phyloP scores from a whole-genome alignment of 2,113 vertebrate species.

The Clarias macrocephalus region DNA sequence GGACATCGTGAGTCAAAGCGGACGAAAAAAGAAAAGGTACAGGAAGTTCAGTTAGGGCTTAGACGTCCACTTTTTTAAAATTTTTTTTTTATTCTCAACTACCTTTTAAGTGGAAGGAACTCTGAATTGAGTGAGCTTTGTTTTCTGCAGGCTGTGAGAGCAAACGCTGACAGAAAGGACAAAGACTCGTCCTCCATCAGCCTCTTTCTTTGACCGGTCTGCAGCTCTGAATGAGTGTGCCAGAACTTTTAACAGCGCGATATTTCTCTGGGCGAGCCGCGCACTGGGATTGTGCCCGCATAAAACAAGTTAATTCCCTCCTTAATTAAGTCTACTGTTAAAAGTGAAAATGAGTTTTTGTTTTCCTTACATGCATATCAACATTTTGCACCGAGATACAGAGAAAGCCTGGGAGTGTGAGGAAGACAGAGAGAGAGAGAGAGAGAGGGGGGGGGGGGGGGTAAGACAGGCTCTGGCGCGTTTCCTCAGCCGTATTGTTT shows the following conservation, averaged over 20 bases:
- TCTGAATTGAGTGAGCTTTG: conserved; percentile 21
- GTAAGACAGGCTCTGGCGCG: conserved; percentile 30
- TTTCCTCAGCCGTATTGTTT: conserved; percentile 37
- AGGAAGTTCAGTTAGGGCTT: conserved; percentile 8
- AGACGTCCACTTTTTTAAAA: neutral
- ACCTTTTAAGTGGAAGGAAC: conserved; percentile 10
- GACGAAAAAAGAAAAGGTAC: neutral
- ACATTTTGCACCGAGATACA: conserved; percentile 49
- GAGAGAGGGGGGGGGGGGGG: neutral
- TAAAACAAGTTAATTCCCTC: conserved; percentile 61
- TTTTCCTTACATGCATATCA: conserved; percentile 61
- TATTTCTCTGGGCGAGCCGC: neutral
- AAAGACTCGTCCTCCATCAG: conserved; percentile 3
- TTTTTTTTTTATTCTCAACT: neutral
- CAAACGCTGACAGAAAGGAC: conserved; percentile 26
- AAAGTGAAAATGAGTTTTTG: conserved; percentile 67
- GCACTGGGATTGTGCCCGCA: neutral
- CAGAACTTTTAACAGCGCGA: conserved; percentile 12
- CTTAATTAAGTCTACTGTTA: conserved; percentile 63
- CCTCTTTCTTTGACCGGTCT: neutral
- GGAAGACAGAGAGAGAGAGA: neutral
- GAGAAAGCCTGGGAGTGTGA: conserved; percentile 7
- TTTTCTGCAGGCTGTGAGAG: conserved; percentile 16
- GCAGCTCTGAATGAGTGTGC: neutral
- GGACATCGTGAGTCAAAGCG: conserved; percentile 4